Evolutionary conservation across 2,888 invertebrate species (phyloP).

Genomic region (Lasioglossum calceatum): DNA sequence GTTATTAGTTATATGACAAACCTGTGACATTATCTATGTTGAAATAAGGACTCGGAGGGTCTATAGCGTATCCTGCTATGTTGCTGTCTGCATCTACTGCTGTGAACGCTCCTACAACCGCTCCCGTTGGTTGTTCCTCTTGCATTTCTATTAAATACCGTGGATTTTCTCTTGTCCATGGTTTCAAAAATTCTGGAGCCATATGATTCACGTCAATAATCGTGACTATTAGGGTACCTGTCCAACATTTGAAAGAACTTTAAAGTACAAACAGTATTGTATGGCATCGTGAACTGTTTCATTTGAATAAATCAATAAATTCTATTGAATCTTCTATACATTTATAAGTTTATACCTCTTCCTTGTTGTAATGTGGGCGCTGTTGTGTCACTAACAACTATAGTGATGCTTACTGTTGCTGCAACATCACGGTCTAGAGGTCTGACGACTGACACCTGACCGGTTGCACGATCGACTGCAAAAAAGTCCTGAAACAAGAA

Average conservation of each 20-base stretch:
- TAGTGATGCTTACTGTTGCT: slow-evolving; percentile 91
- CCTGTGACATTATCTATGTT: slow-evolving; percentile 93
- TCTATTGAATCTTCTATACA: too few species aligned
- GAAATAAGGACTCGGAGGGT: slow-evolving; percentile 91
- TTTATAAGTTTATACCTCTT: slow-evolving; percentile 86
- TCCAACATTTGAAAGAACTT: slow-evolving; percentile 26
- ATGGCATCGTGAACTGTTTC: background rate
- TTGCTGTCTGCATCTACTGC: slow-evolving; percentile 94
- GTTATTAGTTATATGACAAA: slow-evolving; percentile 67
- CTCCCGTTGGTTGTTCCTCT: slow-evolving; percentile 93
- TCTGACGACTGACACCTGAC: slow-evolving; percentile 88
- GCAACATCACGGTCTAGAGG: slow-evolving; percentile 89
- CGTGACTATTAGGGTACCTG: slow-evolving; percentile 88
- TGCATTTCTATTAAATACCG: slow-evolving; percentile 88
- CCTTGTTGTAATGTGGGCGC: slow-evolving; percentile 91
- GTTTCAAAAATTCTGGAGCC: slow-evolving; percentile 88
- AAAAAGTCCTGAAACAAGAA: slow-evolving; percentile 87
- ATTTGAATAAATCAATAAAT: too few species aligned
- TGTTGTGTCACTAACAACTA: slow-evolving; percentile 92
- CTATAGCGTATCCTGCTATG: slow-evolving; percentile 90
- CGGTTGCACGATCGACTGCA: slow-evolving; percentile 87
- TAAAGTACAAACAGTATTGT: background rate
- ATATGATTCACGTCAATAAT: slow-evolving; percentile 87
- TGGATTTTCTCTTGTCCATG: slow-evolving; percentile 89
- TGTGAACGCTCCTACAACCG: slow-evolving; percentile 90